Evolutionary conservation across 1,140 invertebrate genomes (phyloP), one percentile per base, ranked within the genome.

Genomic region (Bombus sibiricus): DNA sequence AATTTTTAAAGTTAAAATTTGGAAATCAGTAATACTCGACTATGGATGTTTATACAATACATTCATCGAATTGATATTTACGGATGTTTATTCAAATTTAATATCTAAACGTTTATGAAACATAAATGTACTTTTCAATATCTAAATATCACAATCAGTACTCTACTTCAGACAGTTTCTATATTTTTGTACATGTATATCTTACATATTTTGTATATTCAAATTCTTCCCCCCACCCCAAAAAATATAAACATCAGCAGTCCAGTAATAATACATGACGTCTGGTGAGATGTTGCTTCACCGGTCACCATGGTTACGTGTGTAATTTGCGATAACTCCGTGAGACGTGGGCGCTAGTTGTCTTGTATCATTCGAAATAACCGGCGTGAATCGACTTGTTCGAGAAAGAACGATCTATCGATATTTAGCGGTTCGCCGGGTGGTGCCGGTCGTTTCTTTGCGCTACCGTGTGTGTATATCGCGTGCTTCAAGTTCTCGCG

Each of bases 291-390:
- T 53, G 47, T 53, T 53, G 47, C 47, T 8, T 53, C 18, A 53
- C 47, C 47, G 18, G 47, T 53, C 10, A 32, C 25, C n/a, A 34
- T 73, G 13, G 28, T 41, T 41, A n/a, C 34, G 28, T 22, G 13
- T 62, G 28, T 75, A 37, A 71, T 71, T 71, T 64, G 71, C 32
- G 39, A 66, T 47, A n/a, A 75, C n/a, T 81, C 92, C 91, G 89
- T 92, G 91, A 90, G 92, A 90, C 89, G 92, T 92, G 92, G 90
- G 92, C 91, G 86, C 92, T 93, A 93, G 92, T 93, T 93, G 92
- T 93, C 92, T 92, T 93, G 92, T 93, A 92, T 92, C 81, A 88
- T 90, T 39, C 73, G 81, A 87, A 75, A 57, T 79, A 71, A 79
- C 53, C 69, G 68, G 73, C 62, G 59, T 62, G 69, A 71, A 47